Percentiles rank a stretch among this genome's conserved stretches.
phyloP scores from a whole-genome alignment of 2,888 invertebrate genomes.

The Campaea margaritaria region DNA sequence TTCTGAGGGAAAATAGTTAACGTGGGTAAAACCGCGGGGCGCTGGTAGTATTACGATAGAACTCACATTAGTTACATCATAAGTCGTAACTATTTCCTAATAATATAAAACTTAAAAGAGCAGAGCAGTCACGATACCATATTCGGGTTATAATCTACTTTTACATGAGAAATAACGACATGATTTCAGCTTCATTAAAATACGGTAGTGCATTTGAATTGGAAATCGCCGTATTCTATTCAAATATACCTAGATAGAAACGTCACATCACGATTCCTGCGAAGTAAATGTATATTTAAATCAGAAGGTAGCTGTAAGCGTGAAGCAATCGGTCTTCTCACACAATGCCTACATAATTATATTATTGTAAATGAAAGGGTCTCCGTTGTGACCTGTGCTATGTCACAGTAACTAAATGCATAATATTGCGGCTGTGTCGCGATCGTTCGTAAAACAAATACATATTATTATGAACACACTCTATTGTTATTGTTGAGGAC shows the following conservation, averaged over 20 bases:
- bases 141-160: background rate
- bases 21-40: no score
- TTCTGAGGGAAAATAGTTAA: no score
- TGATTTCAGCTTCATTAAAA: constrained; percentile 8
- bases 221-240: constrained; percentile 23
- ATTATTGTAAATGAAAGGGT: constrained; percentile 18
- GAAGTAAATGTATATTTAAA: constrained; percentile 14
- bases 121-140: constrained; percentile 2
- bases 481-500: constrained; percentile 6
- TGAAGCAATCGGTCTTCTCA: constrained; percentile 23
- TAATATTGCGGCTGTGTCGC: background rate
- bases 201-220: constrained; percentile 12
- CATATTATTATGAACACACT: constrained; percentile 1
- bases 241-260: constrained; percentile 26
- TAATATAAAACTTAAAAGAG: constrained; percentile 2
- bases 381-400: constrained; percentile 7
- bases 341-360: constrained; percentile 10
- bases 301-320: constrained; percentile 5
- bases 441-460: constrained; percentile 2
- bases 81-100: no score
- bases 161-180: background rate
- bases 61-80: no score
- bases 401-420: no score
- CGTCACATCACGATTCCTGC: constrained; percentile 16
- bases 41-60: no score